These are phyloP conservation scores for Tenebrio molitor DNA, from an alignment of 1,140 invertebrate genomes.

Conservation along the genomic window DNA sequence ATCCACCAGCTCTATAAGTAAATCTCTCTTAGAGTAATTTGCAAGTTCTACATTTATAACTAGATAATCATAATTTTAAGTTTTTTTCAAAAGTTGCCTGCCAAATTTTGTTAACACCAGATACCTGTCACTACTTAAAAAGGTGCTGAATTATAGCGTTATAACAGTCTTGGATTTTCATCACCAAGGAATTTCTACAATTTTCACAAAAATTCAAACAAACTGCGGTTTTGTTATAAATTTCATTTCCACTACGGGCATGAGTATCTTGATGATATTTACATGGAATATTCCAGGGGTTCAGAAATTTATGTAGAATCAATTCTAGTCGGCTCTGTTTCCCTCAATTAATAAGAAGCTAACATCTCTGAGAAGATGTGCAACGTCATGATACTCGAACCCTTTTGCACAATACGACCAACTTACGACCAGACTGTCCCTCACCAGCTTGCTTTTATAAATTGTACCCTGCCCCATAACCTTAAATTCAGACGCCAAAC, in stretches of 20 bases:
- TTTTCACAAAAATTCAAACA: too few relatives aligned
- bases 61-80: too few relatives aligned
- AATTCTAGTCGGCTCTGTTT: neutral
- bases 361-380: neutral
- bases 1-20: too few relatives aligned
- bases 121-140: too few relatives aligned
- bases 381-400: neutral
- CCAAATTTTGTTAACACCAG: too few relatives aligned
- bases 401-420: constrained; percentile 7
- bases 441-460: neutral
- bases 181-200: too few relatives aligned
- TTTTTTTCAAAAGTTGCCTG: too few relatives aligned
- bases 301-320: neutral
- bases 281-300: neutral
- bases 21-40: too few relatives aligned
- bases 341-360: constrained; percentile 4
- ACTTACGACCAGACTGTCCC: constrained; percentile 1
- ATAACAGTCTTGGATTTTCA: too few relatives aligned
- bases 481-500: neutral
- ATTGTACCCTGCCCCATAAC: neutral
- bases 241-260: too few relatives aligned
- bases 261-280: neutral
- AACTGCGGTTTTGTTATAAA: neutral
- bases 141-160: too few relatives aligned
- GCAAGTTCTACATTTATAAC: too few relatives aligned